phyloP scores from a whole-genome alignment of 1,140 invertebrate species.

The Homalodisca vitripennis region DNA sequence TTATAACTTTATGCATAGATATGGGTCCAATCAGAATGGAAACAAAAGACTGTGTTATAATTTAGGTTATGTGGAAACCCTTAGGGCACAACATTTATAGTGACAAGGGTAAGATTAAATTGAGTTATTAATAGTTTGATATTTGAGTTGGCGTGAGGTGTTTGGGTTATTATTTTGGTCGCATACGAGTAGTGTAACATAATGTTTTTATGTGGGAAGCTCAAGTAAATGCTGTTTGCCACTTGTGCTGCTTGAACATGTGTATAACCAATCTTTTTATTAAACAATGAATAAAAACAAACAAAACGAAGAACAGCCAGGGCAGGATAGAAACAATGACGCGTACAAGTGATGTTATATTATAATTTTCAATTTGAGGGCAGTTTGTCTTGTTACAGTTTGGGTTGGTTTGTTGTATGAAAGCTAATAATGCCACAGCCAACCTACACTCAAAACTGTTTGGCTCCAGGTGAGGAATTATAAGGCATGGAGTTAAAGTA shows the following conservation, averaged over 20 bases:
- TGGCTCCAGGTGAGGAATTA: background rate
- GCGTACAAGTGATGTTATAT: background rate
- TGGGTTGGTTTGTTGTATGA: slow-evolving; percentile 8
- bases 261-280: background rate
- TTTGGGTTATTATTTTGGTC: background rate
- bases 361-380: background rate
- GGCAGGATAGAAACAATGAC: background rate
- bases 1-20: too few species aligned
- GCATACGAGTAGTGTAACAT: background rate
- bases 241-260: background rate
- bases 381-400: background rate
- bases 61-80: slow-evolving; percentile 3
- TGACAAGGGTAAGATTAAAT: background rate
- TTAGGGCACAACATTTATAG: background rate
- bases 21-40: slow-evolving; percentile 1
- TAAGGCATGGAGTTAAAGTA: background rate
- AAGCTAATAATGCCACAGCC: background rate
- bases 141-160: background rate
- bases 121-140: background rate
- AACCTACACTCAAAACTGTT: slow-evolving; percentile 3
- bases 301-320: background rate
- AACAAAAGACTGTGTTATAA: background rate
- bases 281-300: background rate
- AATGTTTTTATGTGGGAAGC: background rate
- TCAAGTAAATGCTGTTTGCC: background rate